phyloP scores from a whole-genome alignment of 1,140 invertebrate species.

The Drosophila carrolli region DNA sequence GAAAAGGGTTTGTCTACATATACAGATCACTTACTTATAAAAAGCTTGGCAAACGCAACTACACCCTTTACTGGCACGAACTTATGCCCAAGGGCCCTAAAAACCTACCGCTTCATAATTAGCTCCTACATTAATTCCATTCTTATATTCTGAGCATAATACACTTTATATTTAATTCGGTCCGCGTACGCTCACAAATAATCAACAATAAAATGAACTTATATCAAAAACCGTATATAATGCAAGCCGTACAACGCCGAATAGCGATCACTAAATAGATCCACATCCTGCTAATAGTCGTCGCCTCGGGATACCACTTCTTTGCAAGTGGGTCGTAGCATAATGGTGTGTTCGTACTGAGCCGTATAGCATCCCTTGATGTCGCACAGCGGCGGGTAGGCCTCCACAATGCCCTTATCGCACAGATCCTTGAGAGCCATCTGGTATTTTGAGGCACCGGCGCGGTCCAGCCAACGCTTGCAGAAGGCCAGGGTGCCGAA shows the following conservation, averaged over 20 bases:
- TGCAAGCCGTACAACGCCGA: conserved; percentile 31
- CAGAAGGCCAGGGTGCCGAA: conserved; percentile 99
- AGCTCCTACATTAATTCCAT: neutral
- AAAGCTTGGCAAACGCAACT: neutral
- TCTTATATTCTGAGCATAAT: conserved; percentile 52
- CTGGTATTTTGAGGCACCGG: conserved; percentile 98
- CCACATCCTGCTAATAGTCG: conserved; percentile 91
- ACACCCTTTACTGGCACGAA: conserved; percentile 62
- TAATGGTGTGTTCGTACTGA: conserved; percentile 99
- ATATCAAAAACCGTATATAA: conserved; percentile 62
- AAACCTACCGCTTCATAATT: neutral
- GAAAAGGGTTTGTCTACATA: conserved; percentile 72
- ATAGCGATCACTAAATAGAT: neutral
- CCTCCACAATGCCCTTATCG: conserved; percentile 97
- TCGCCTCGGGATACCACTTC: conserved; percentile 98
- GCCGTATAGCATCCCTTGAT: conserved; percentile 99
- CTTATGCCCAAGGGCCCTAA: conserved; percentile 32
- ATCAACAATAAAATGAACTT: conserved; percentile 76
- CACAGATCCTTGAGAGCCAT: conserved; percentile 99
- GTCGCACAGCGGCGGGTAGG: conserved; percentile 99
- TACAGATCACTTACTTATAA: conserved; percentile 31
- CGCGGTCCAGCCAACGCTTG: conserved; percentile 98
- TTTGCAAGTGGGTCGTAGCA: conserved; percentile 98
- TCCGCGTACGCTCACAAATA: conserved; percentile 42
- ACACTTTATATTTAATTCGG: conserved; percentile 55